Evolutionary conservation across 1,140 invertebrate species (phyloP).

Genomic region (Agrypnia vestita): DNA sequence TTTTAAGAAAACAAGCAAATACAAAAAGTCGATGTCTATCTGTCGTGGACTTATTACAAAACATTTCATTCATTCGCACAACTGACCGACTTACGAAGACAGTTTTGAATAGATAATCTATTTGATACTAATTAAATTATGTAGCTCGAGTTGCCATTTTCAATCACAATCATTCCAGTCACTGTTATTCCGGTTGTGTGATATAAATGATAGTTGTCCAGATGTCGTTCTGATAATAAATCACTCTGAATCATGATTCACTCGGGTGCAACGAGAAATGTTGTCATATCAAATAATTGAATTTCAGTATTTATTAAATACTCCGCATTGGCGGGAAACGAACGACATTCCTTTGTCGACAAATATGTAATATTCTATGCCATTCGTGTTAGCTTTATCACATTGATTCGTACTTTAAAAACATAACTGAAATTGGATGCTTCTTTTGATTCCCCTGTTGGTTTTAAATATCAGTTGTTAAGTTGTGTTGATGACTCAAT

Average conservation of each 20-base stretch:
- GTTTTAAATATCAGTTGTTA: too few species aligned
- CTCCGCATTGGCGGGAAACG: neutral
- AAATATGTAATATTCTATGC: neutral
- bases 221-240: constrained; percentile 23
- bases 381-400: neutral
- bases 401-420: constrained; percentile 1
- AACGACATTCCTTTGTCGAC: constrained; percentile 4
- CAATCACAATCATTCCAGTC: constrained; percentile 1
- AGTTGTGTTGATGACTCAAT: too few species aligned
- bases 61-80: too few species aligned
- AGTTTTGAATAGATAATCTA: too few species aligned
- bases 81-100: too few species aligned
- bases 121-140: neutral
- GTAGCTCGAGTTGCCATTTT: constrained; percentile 6
- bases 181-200: neutral
- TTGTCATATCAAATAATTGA: constrained; percentile 54
- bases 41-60: too few species aligned
- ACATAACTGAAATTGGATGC: neutral
- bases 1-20: too few species aligned
- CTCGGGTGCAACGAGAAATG: constrained; percentile 17
- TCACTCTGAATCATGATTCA: constrained; percentile 1
- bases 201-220: neutral
- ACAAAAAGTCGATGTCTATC: too few species aligned
- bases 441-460: too few species aligned
- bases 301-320: constrained; percentile 42